phyloP scores from a whole-genome alignment of 2,797 vertebrate species.

The Pelochelys cantorii region DNA sequence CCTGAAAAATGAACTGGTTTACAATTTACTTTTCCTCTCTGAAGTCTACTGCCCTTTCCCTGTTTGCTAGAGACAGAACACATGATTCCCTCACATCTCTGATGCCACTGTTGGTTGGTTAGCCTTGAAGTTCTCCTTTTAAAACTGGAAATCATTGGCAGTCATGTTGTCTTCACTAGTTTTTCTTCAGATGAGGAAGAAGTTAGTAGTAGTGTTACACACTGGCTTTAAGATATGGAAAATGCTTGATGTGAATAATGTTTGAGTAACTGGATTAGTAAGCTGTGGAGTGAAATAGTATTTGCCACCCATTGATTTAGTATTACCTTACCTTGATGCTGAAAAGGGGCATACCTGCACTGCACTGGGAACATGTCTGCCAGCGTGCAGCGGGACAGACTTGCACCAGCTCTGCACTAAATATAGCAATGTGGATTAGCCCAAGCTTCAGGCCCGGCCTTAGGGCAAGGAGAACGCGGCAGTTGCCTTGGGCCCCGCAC shows the following conservation, averaged over 20 bases:
- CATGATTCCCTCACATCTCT: neutral
- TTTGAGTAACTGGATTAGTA: neutral
- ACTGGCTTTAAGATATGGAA: neutral
- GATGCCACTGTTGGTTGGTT: neutral
- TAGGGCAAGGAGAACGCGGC: no score
- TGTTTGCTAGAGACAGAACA: constrained; percentile 28
- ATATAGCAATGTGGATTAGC: neutral
- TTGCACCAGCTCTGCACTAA: neutral
- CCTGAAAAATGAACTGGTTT: neutral
- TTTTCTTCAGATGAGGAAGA: neutral
- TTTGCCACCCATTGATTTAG: rapidly evolving
- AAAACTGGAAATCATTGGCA: neutral
- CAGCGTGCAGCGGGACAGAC: neutral
- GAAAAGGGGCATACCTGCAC: neutral
- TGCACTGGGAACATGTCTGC: neutral
- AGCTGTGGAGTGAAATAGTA: neutral
- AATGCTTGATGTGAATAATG: neutral
- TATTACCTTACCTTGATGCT: neutral
- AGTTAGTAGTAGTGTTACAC: neutral
- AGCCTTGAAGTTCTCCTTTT: neutral
- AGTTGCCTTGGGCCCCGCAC: no score
- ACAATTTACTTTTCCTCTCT: constrained; percentile 40
- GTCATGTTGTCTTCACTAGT: neutral
- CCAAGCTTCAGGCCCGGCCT: no score
- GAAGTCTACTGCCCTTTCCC: neutral